Evolutionary conservation across 2,888 invertebrate species (phyloP).

Genomic region (Eurytoma californica): DNA sequence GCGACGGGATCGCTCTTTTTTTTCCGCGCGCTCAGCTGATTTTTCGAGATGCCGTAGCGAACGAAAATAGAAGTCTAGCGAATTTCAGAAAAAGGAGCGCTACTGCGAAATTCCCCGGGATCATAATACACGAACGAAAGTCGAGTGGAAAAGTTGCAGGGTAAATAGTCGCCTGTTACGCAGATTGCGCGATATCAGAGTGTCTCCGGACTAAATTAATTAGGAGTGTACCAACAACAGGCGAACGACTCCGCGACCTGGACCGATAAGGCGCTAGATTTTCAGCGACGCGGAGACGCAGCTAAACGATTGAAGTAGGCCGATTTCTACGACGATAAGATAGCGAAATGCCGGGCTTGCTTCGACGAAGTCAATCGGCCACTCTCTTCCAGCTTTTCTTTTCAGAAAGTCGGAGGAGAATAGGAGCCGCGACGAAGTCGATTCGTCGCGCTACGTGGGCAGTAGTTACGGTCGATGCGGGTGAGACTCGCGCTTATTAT

Average conservation of each 20-base stretch:
- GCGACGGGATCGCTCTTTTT: too few species aligned
- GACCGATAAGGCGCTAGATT: neutral
- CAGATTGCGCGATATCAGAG: conserved; percentile 1
- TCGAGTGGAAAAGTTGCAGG: neutral
- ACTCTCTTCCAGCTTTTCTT: neutral
- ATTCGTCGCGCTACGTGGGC: neutral
- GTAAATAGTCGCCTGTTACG: neutral
- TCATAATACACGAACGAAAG: too few species aligned
- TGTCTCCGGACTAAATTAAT: neutral
- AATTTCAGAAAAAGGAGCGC: too few species aligned
- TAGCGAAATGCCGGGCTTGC: neutral
- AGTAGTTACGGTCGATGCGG: conserved; percentile 11
- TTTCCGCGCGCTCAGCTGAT: too few species aligned
- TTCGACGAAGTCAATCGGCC: too few species aligned
- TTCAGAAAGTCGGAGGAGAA: neutral
- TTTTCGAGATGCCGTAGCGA: too few species aligned
- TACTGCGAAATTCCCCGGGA: too few species aligned
- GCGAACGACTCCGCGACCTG: neutral
- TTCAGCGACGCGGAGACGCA: neutral
- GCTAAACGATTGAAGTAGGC: neutral
- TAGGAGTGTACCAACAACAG: neutral
- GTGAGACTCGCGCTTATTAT: neutral
- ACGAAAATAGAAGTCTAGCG: too few species aligned
- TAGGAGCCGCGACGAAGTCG: neutral
- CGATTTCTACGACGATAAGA: too few species aligned